Percentiles rank a stretch among this genome's conserved stretches.
Conservation (phyloP, 1,140 invertebrate genomes). For the Latrodectus geometricus region DNA sequence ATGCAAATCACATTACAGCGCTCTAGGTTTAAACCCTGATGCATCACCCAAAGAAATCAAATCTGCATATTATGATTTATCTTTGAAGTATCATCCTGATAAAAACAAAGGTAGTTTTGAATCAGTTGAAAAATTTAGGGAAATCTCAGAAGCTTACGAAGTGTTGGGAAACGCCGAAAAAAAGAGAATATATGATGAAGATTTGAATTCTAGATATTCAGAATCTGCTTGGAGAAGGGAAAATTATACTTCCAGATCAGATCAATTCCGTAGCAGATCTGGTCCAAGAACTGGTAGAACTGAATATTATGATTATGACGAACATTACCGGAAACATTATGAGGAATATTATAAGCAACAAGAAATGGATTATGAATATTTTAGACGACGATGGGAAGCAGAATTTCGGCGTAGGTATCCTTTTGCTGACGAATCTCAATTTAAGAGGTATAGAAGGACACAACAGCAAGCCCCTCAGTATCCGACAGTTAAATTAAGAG, state of each 20-base stretch:
- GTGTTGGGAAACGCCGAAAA: slow-evolving; percentile 15
- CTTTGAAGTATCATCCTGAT: slow-evolving; percentile 44
- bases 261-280: not conserved
- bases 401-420: not conserved
- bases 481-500: not conserved
- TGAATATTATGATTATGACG: slow-evolving; percentile 36
- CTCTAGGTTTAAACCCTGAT: slow-evolving; percentile 19
- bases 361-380: slow-evolving; percentile 30
- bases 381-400: slow-evolving; percentile 20
- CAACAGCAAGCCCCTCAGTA: not conserved
- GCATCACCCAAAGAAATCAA: slow-evolving; percentile 47
- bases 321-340: slow-evolving; percentile 29
- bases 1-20: slow-evolving; percentile 24
- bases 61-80: slow-evolving; percentile 47
- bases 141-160: slow-evolving; percentile 49
- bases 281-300: slow-evolving; percentile 3
- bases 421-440: not conserved
- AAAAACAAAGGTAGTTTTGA: slow-evolving; percentile 16
- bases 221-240: not conserved
- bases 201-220: not conserved
- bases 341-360: slow-evolving; percentile 18
- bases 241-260: not conserved
- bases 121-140: slow-evolving; percentile 25
- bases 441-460: not conserved
- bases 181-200: slow-evolving; percentile 31